Evolutionary conservation across 2,113 vertebrate genomes (phyloP).

Genomic region (Etheostoma spectabile): DNA sequence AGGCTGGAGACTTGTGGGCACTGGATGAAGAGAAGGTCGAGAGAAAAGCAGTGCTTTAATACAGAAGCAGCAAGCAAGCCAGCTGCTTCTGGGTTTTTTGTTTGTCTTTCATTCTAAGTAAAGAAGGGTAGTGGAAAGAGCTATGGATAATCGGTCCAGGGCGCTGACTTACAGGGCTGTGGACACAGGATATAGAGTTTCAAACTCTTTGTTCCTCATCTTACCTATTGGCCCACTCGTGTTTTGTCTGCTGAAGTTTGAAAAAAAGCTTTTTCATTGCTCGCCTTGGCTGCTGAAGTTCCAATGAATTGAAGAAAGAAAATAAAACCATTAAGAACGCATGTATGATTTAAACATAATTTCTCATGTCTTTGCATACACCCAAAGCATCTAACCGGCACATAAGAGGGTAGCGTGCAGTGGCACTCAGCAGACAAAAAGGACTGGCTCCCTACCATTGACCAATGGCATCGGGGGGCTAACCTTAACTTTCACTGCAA

Average conservation of each 20-base stretch:
- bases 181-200: slow-evolving; percentile 70
- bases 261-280: neutral
- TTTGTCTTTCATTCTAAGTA: slow-evolving; percentile 74
- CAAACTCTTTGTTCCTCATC: slow-evolving; percentile 68
- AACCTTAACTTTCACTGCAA: slow-evolving; percentile 67
- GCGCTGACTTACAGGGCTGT: slow-evolving; percentile 75
- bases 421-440: slow-evolving; percentile 65
- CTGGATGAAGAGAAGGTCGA: slow-evolving; percentile 73
- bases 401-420: slow-evolving; percentile 66
- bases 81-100: slow-evolving; percentile 80
- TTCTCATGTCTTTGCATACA: slow-evolving; percentile 17
- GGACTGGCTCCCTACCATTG: slow-evolving; percentile 52
- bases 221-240: slow-evolving; percentile 48
- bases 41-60: slow-evolving; percentile 69
- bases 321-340: slow-evolving; percentile 9
- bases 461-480: slow-evolving; percentile 62
- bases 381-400: slow-evolving; percentile 41
- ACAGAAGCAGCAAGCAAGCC: slow-evolving; percentile 65
- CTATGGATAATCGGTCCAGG: slow-evolving; percentile 74
- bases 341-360: slow-evolving; percentile 48
- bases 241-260: slow-evolving; percentile 38
- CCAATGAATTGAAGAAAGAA: slow-evolving; percentile 10
- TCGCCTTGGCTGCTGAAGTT: neutral
- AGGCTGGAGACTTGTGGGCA: slow-evolving; percentile 75
- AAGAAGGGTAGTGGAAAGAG: slow-evolving; percentile 70